Evolutionary conservation across 1,140 invertebrate genomes (phyloP).

Genomic region (Aphaenogaster floridana): DNA sequence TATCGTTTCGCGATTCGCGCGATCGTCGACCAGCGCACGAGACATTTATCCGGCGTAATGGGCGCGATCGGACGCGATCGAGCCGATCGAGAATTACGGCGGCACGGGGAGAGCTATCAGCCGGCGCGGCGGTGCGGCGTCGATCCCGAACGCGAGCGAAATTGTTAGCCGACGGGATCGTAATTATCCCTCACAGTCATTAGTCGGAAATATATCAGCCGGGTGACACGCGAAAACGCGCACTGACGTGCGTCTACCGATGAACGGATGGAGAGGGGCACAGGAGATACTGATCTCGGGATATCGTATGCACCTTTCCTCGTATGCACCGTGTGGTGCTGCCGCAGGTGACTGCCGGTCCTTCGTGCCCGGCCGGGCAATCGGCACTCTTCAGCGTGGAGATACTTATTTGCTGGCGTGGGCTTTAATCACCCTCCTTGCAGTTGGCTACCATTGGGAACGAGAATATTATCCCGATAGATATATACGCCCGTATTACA

Average conservation of each 20-base stretch:
- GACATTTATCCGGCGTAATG: slow-evolving; percentile 58
- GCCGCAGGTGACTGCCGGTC: slow-evolving; percentile 66
- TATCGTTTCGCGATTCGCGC: slow-evolving; percentile 55
- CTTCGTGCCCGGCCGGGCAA: slow-evolving; percentile 37
- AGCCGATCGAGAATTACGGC: slow-evolving; percentile 60
- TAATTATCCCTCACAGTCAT: slow-evolving; percentile 73
- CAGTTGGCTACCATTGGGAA: slow-evolving; percentile 26
- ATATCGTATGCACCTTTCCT: slow-evolving; percentile 63
- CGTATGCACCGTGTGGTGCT: slow-evolving; percentile 24
- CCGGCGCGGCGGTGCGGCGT: slow-evolving; percentile 5
- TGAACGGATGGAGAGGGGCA: neutral
- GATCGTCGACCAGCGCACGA: slow-evolving; percentile 29
- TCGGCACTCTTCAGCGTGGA: slow-evolving; percentile 59
- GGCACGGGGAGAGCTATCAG: slow-evolving; percentile 2
- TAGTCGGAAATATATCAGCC: slow-evolving; percentile 72
- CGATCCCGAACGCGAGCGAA: slow-evolving; percentile 43
- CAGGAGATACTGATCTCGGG: slow-evolving; percentile 54
- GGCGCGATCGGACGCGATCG: slow-evolving; percentile 45
- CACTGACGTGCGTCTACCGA: slow-evolving; percentile 49
- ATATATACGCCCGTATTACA: slow-evolving; percentile 12
- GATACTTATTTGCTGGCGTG: slow-evolving; percentile 65
- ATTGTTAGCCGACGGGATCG: slow-evolving; percentile 55
- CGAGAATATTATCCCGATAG: slow-evolving; percentile 14
- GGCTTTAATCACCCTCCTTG: slow-evolving; percentile 21
- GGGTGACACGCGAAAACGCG: slow-evolving; percentile 66